phyloP scores from a whole-genome alignment of 2,888 invertebrate species.

The Melipona beecheii region DNA sequence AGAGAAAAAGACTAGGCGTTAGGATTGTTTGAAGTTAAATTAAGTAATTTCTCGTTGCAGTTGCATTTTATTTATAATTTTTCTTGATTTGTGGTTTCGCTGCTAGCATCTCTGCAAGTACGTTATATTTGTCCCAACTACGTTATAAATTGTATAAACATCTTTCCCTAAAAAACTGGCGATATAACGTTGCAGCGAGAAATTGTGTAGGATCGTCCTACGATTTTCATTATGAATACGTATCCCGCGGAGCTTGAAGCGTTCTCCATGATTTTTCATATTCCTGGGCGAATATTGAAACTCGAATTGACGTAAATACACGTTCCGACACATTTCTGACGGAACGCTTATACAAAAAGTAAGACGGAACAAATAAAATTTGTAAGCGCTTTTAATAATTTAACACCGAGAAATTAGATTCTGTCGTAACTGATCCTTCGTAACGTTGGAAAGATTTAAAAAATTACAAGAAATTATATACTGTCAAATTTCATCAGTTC shows the following conservation, averaged over 20 bases:
- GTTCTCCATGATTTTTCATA: conserved; percentile 14
- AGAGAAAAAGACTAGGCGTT: background rate
- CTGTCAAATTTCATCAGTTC: no score
- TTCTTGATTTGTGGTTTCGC: background rate
- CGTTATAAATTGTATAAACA: background rate
- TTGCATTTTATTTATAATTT: background rate
- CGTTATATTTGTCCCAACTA: background rate
- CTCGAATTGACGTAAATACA: background rate
- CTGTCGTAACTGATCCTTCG: background rate
- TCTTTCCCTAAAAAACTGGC: background rate
- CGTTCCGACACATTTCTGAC: background rate
- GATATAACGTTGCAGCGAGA: background rate
- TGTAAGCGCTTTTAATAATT: background rate
- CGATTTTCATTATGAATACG: conserved; percentile 28
- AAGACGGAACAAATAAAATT: background rate
- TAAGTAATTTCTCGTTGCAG: background rate
- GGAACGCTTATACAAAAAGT: background rate
- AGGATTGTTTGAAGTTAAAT: background rate
- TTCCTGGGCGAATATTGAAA: background rate
- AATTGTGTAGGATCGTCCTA: background rate
- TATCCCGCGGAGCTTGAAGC: conserved; percentile 25
- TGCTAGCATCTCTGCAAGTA: background rate
- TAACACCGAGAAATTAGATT: background rate
- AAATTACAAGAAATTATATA: no score
- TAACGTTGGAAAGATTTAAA: no score